Percentiles rank a stretch among this genome's conserved stretches.
Conservation (phyloP, 2,888 invertebrate species). For the Danaus chrysippus region DNA sequence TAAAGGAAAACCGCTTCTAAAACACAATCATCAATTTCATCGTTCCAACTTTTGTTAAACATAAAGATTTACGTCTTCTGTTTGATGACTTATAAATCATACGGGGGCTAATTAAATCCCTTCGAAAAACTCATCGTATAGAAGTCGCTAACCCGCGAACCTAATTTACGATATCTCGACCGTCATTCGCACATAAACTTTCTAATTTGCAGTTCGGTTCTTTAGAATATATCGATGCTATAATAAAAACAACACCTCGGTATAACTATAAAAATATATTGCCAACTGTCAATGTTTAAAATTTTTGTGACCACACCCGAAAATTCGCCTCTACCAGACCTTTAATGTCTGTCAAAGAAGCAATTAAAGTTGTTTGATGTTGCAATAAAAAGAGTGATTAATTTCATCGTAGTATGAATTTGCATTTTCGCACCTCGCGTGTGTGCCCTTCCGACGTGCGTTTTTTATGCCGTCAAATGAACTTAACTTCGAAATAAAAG, state of each 20-base stretch:
- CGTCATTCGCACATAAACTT: constrained; percentile 68
- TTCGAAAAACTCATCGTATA: constrained; percentile 48
- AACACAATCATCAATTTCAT: constrained; percentile 26
- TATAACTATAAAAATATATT: constrained; percentile 70
- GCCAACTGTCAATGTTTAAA: constrained; percentile 62
- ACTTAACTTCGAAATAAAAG: constrained; percentile 19
- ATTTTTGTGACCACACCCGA: constrained; percentile 69
- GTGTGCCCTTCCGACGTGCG: constrained; percentile 14
- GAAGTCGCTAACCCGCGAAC: constrained; percentile 59
- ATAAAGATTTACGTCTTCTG: constrained; percentile 52
- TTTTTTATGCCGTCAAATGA: constrained; percentile 28
- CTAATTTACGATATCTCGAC: constrained; percentile 71
- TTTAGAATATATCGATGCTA: constrained; percentile 58
- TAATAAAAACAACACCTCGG: constrained; percentile 71
- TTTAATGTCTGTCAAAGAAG: constrained; percentile 74
- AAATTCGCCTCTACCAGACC: constrained; percentile 54
- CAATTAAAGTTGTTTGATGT: constrained; percentile 73
- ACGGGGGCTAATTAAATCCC: constrained; percentile 68
- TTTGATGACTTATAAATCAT: constrained; percentile 71
- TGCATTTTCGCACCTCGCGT: constrained; percentile 34
- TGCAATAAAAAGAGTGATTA: constrained; percentile 65
- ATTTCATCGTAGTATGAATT: constrained; percentile 46
- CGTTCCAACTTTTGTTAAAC: constrained; percentile 33
- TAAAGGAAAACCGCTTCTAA: neutral
- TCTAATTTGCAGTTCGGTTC: constrained; percentile 65